Percentiles rank a stretch among this genome's conserved stretches.
Conservation (phyloP, 1,140 invertebrate species). For the Heterodera carotae region DNA sequence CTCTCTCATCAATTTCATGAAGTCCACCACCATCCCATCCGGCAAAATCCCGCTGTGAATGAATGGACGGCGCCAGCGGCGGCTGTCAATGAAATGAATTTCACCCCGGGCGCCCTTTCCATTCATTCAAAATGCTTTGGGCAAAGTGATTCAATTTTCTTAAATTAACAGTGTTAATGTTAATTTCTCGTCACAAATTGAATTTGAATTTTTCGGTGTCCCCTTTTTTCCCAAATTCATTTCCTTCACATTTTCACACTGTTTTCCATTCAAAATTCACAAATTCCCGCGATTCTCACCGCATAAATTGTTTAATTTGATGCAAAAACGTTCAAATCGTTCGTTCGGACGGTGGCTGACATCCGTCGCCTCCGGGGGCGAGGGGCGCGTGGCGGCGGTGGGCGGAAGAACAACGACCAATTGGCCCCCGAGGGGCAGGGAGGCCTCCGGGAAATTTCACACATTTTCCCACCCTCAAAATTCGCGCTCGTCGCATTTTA, state of each 20-base stretch:
- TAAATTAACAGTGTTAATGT: background rate
- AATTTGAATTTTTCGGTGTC: background rate
- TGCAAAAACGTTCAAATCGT: constrained; percentile 1
- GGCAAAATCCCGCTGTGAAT: background rate
- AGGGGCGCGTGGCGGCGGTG: too few species aligned
- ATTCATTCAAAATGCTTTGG: background rate
- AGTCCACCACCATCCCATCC: background rate
- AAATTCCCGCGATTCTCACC: constrained; percentile 2
- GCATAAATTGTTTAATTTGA: background rate
- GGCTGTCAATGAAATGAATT: too few species aligned
- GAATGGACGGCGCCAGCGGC: too few species aligned
- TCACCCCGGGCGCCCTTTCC: background rate
- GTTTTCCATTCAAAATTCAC: constrained; percentile 1
- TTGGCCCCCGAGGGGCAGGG: background rate
- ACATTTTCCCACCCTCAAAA: background rate
- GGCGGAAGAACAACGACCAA: background rate
- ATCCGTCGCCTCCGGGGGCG: background rate
- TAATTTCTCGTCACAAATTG: background rate
- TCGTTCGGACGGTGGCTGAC: background rate
- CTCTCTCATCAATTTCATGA: background rate
- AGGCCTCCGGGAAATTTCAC: background rate
- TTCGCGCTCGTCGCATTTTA: background rate
- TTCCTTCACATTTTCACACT: background rate
- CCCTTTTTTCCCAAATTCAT: background rate
- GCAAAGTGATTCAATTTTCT: constrained; percentile 4